Evolutionary conservation across 2,113 vertebrate genomes (phyloP).

Genomic region (Microtus richardsoni): DNA sequence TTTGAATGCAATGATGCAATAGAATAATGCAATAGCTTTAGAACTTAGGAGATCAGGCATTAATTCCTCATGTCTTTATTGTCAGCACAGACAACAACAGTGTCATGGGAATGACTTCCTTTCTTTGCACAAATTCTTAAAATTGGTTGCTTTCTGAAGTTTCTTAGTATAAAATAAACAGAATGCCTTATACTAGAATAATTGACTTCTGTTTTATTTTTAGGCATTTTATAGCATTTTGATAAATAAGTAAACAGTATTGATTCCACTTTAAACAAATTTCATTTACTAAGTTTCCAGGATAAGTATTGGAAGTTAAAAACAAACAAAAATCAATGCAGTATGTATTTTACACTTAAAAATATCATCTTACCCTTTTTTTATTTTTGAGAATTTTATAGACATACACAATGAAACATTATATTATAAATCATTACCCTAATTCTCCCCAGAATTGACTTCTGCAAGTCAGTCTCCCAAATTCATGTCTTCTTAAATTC

Average conservation of each 20-base stretch:
- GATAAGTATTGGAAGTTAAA: not conserved
- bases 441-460: not conserved
- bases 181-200: not conserved
- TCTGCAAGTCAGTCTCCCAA: not conserved
- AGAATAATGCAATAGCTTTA: not conserved
- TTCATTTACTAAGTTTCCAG: not conserved
- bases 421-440: not conserved
- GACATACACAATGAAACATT: not conserved
- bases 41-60: not conserved
- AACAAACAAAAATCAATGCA: not conserved
- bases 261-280: conserved; percentile 17
- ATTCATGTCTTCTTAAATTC: not conserved
- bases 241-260: conserved; percentile 3
- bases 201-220: not conserved
- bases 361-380: not conserved
- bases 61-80: not conserved
- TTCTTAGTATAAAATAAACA: not conserved
- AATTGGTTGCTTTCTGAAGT: not conserved
- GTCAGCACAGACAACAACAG: not conserved
- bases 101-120: not conserved
- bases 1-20: not conserved
- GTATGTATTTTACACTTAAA: not conserved
- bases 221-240: not conserved
- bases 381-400: not conserved
- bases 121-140: not conserved